Evolutionary conservation across 2,888 invertebrate species (phyloP).

Genomic region (Phasia obesa): DNA sequence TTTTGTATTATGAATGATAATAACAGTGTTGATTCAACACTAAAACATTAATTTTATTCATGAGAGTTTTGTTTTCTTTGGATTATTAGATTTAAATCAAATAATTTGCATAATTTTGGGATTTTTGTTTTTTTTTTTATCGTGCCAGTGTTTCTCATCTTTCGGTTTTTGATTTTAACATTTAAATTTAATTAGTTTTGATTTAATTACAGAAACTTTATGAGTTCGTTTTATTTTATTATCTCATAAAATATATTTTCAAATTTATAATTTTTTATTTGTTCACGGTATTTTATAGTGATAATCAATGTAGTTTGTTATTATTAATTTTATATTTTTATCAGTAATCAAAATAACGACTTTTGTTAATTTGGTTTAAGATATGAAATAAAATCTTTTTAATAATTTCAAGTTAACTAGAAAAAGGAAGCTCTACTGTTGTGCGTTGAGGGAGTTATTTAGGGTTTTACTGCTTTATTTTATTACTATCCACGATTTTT

Average conservation of each 20-base stretch:
- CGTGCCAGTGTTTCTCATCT: neutral
- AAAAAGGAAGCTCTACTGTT: neutral
- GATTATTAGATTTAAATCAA: constrained; percentile 64
- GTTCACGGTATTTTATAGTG: constrained; percentile 55
- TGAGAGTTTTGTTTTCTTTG: constrained; percentile 14
- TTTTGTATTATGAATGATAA: too few relatives aligned
- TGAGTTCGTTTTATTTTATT: constrained; percentile 56
- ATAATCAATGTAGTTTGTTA: constrained; percentile 52
- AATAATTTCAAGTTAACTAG: neutral
- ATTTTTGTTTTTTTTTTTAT: constrained; percentile 29
- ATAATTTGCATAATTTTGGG: constrained; percentile 66
- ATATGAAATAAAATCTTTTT: neutral
- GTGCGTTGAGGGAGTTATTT: too few relatives aligned
- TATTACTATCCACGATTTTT: too few relatives aligned
- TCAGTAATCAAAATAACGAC: constrained; percentile 18
- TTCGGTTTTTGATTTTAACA: constrained; percentile 48
- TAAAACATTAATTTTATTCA: constrained; percentile 37
- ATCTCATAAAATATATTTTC: constrained; percentile 49
- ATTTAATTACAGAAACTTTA: constrained; percentile 67
- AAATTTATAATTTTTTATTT: constrained; percentile 43
- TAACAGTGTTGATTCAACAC: constrained; percentile 59
- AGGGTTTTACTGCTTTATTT: too few relatives aligned
- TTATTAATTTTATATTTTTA: constrained; percentile 25
- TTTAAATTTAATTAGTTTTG: constrained; percentile 69
- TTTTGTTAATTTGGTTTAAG: constrained; percentile 22